phyloP scores from a whole-genome alignment of 2,888 invertebrate species.

The Diplazon laetatorius region DNA sequence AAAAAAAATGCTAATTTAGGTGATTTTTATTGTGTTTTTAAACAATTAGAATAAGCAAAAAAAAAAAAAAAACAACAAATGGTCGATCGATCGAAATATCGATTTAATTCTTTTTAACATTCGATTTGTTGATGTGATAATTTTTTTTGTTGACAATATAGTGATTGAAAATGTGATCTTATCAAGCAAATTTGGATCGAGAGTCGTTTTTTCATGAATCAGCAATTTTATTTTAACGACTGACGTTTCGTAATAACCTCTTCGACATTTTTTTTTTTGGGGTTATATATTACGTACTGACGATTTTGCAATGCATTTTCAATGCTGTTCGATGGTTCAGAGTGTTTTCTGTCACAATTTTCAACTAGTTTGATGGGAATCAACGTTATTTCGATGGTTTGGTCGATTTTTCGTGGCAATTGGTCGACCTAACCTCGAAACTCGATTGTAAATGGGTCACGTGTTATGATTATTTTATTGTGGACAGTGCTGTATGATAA shows the following conservation, averaged over 20 bases:
- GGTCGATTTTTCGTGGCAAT: background rate
- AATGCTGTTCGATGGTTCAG: background rate
- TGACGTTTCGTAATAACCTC: slow-evolving; percentile 18
- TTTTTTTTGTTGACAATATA: too few relatives aligned
- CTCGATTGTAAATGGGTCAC: background rate
- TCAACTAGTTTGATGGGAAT: background rate
- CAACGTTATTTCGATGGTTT: too few relatives aligned
- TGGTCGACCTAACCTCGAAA: slow-evolving; percentile 35
- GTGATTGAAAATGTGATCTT: background rate
- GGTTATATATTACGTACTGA: background rate
- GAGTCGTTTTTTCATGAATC: slow-evolving; percentile 28
- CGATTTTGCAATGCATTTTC: background rate
- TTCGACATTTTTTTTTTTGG: background rate
- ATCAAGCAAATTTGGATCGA: background rate
- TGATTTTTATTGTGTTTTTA: too few relatives aligned
- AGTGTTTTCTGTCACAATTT: background rate
- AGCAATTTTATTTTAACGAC: slow-evolving; percentile 15
- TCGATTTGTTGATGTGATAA: too few relatives aligned
- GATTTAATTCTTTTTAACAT: too few relatives aligned
- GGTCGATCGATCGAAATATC: too few relatives aligned
- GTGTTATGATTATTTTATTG: slow-evolving; percentile 1
- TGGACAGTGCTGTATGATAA: background rate
- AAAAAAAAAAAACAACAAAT: background rate
- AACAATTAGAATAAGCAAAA: slow-evolving; percentile 1
- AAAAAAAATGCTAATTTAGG: slow-evolving; percentile 54